A percentile compares a stretch with the other conserved stretches of the same genome.
Conservation (phyloP, 2,113 vertebrate species). For the Capra hircus region DNA sequence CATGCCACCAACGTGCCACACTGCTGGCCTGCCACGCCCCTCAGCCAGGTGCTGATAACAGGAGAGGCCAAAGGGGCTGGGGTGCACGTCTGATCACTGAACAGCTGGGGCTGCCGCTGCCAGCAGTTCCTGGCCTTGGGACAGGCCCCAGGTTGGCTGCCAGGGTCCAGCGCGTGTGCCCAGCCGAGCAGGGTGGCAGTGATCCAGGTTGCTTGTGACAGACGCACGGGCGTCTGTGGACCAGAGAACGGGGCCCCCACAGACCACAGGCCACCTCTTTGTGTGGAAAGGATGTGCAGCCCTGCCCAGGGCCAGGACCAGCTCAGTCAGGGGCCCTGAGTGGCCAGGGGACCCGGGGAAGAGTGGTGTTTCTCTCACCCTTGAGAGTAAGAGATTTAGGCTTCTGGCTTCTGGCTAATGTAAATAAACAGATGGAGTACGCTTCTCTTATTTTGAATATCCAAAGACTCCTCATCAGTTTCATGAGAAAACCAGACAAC, state of each 20-base stretch:
- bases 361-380: not conserved
- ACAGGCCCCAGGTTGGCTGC: not conserved
- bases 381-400: not conserved
- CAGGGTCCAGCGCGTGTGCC: not conserved
- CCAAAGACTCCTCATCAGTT: not conserved
- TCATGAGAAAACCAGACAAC: slow-evolving; percentile 37
- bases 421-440: slow-evolving; percentile 42
- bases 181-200: not conserved
- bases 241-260: not conserved
- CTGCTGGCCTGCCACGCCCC: accelerated
- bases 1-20: accelerated
- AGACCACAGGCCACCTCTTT: not conserved
- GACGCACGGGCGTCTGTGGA: not conserved
- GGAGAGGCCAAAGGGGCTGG: not conserved
- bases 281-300: not conserved
- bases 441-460: not conserved
- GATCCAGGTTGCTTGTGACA: not conserved
- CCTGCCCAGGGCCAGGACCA: not conserved
- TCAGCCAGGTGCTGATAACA: not conserved
- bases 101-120: not conserved
- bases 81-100: not conserved
- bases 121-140: not conserved
- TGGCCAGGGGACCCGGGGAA: accelerated
- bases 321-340: accelerated
- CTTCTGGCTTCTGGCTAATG: not conserved